phyloP scores from a whole-genome alignment of 2,113 vertebrate species.

The Tauraco erythrolophus region DNA sequence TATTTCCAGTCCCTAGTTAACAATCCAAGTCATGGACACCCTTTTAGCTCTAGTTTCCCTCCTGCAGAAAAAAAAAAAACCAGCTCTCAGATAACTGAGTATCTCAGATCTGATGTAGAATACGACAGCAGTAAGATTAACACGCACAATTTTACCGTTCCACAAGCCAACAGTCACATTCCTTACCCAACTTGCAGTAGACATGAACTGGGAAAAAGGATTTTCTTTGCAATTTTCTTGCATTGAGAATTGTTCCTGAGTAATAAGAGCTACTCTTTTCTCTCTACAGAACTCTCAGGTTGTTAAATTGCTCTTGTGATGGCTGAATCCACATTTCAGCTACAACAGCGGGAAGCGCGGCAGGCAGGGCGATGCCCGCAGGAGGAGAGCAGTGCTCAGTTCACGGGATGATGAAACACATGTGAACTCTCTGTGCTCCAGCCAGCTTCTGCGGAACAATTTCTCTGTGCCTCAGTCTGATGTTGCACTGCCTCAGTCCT shows the following conservation, averaged over 20 bases:
- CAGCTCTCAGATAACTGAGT: not conserved
- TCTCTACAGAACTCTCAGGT: not conserved
- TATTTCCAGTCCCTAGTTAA: not conserved
- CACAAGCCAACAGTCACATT: not conserved
- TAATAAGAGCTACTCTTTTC: not conserved
- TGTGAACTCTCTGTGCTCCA: not conserved
- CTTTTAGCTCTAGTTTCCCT: not conserved
- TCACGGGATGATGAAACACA: not conserved
- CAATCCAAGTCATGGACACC: not conserved
- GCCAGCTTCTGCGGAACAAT: not conserved
- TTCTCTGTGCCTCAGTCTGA: not conserved
- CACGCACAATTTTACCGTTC: not conserved
- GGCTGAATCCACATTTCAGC: not conserved
- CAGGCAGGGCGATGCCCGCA: not conserved
- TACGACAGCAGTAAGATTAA: not conserved
- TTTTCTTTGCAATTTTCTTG: slow-evolving; percentile 4
- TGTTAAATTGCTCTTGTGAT: not conserved
- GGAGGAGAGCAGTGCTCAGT: not conserved
- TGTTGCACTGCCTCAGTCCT: not conserved
- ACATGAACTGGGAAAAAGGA: not conserved
- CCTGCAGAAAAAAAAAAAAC: not conserved
- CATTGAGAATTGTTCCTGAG: not conserved
- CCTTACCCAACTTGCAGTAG: not conserved
- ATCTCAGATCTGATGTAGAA: not conserved
- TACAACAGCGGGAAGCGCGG: not conserved